Evolutionary conservation across 2,113 vertebrate species (phyloP).

Genomic region (Diphyllodes magnificus): DNA sequence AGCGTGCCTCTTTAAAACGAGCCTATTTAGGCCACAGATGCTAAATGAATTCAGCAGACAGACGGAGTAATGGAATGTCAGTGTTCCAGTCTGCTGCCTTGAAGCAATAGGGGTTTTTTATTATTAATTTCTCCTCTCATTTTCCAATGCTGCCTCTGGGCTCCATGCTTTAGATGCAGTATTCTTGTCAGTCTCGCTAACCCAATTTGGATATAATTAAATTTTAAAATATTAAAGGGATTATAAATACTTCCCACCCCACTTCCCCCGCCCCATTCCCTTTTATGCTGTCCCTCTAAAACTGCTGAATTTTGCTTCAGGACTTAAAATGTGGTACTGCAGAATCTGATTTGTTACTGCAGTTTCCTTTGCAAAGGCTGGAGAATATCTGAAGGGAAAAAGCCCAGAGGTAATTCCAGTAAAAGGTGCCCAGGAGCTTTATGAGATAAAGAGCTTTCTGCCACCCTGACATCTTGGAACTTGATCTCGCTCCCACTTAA

Average conservation of each 20-base stretch:
- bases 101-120: conserved; percentile 63
- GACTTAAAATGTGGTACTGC: conserved; percentile 35
- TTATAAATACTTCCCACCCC: conserved; percentile 62
- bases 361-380: conserved; percentile 38
- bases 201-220: conserved; percentile 71
- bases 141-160: conserved; percentile 69
- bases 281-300: conserved; percentile 49
- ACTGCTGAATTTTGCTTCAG: conserved; percentile 54
- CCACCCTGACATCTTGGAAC: conserved; percentile 10
- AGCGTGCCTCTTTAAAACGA: conserved; percentile 65
- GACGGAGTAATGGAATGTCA: conserved; percentile 74
- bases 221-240: conserved; percentile 69
- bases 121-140: conserved; percentile 71
- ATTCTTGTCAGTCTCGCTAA: conserved; percentile 62
- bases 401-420: conserved; percentile 41
- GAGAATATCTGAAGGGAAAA: conserved; percentile 31
- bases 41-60: conserved; percentile 75
- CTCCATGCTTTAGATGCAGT: conserved; percentile 57
- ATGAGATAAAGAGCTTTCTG: conserved; percentile 8
- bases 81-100: conserved; percentile 73
- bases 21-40: conserved; percentile 74
- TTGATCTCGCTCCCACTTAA: not conserved
- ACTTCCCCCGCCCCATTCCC: not conserved
- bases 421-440: conserved; percentile 7
- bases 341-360: conserved; percentile 51